Evolutionary conservation across 92 coral and sea anemone genomes (phyloP).

Genomic region (Parazoanthus darwini): DNA sequence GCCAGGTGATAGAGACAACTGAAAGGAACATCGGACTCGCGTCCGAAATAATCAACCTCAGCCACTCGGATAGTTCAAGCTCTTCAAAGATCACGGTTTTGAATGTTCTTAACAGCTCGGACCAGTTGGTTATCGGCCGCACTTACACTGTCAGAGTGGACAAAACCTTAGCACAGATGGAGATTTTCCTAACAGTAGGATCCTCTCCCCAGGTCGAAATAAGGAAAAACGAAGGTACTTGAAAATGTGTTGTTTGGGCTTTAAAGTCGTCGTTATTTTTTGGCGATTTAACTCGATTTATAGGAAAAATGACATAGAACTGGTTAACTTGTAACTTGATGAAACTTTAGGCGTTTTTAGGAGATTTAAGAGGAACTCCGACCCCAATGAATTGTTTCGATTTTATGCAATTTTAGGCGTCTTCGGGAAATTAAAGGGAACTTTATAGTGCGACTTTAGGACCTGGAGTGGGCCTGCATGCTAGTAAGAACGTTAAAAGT

Average conservation of each 20-base stretch:
- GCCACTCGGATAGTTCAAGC: conserved; percentile 35
- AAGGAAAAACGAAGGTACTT: conserved; percentile 27
- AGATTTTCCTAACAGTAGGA: conserved; percentile 32
- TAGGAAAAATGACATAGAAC: no score
- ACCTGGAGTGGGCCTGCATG: no score
- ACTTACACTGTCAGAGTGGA: conserved; percentile 45
- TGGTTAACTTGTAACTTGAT: no score
- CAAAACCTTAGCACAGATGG: conserved; percentile 38
- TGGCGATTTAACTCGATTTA: no score
- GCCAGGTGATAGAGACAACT: conserved; percentile 58
- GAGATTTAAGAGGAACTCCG: no score
- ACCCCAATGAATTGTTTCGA: no score
- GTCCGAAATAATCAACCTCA: conserved; percentile 50
- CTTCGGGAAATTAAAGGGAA: no score
- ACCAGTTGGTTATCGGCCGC: conserved; percentile 10
- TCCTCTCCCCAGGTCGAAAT: conserved; percentile 16
- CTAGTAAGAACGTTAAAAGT: no score
- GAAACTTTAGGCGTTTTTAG: no score
- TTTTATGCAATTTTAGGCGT: no score
- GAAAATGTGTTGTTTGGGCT: not conserved
- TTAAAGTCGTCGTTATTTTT: no score
- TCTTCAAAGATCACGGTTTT: conserved; percentile 29
- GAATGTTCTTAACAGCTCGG: conserved; percentile 34
- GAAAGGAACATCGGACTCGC: conserved; percentile 39
- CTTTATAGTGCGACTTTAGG: no score